These are phyloP conservation scores for Agapornis roseicollis DNA, from an alignment of 2,113 vertebrate species.

Conservation along the genomic window DNA sequence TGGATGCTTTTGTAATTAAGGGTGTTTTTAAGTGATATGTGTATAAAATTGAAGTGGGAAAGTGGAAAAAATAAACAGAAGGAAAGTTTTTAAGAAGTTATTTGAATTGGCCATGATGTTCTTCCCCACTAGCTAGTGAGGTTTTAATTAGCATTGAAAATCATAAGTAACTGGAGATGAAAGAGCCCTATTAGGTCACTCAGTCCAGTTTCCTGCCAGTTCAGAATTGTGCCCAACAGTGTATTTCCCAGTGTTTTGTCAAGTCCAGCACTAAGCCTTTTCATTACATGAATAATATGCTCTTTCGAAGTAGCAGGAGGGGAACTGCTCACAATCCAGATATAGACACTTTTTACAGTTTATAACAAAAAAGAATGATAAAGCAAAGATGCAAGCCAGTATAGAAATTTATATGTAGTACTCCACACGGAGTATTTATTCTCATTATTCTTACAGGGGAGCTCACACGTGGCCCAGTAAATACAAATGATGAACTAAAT, in stretches of 20 bases:
- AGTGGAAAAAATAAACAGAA: constrained; percentile 68
- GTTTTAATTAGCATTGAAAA: constrained; percentile 70
- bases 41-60: constrained; percentile 42
- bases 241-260: constrained; percentile 57
- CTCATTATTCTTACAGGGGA: background rate
- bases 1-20: constrained; percentile 42
- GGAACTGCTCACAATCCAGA: background rate
- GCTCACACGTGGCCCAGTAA: constrained; percentile 16
- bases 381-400: constrained; percentile 8
- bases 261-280: constrained; percentile 20
- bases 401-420: background rate
- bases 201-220: constrained; percentile 53
- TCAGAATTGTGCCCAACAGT: constrained; percentile 58
- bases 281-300: constrained; percentile 57
- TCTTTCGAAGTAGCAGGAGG: constrained; percentile 64
- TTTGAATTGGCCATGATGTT: constrained; percentile 62
- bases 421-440: background rate
- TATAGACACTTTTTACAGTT: constrained; percentile 4
- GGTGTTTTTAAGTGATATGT: constrained; percentile 53
- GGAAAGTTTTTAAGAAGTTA: constrained; percentile 63
- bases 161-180: constrained; percentile 66
- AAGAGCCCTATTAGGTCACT: constrained; percentile 59
- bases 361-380: background rate
- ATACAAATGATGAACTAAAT: constrained; percentile 27
- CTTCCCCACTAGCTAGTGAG: constrained; percentile 60